phyloP scores from a whole-genome alignment of 1,140 invertebrate species.

The Delia radicum region DNA sequence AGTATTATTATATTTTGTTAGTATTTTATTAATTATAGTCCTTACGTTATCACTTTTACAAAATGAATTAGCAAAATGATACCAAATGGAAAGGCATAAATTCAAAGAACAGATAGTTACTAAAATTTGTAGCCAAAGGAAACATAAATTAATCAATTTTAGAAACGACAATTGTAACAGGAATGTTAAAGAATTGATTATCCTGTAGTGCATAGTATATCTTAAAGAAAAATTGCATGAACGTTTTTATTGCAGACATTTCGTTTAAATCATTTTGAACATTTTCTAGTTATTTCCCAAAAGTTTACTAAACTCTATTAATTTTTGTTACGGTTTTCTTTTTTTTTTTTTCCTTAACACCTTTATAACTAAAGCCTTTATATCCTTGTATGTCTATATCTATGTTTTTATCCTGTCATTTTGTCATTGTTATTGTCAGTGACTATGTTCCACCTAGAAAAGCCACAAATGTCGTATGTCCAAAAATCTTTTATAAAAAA shows the following conservation, averaged over 20 bases:
- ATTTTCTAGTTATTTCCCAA: not conserved
- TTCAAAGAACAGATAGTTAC: too few species aligned
- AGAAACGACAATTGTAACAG: too few species aligned
- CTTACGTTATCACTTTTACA: too few species aligned
- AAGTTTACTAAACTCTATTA: not conserved
- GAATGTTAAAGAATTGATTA: too few species aligned
- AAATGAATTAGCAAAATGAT: too few species aligned
- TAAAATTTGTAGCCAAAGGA: too few species aligned
- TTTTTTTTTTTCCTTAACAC: not conserved
- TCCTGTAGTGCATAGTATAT: too few species aligned
- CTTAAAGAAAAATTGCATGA: too few species aligned
- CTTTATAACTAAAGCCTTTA: not conserved
- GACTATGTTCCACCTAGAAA: not conserved
- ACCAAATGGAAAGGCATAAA: too few species aligned
- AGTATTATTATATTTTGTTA: too few species aligned
- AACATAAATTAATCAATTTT: too few species aligned
- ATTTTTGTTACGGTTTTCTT: not conserved
- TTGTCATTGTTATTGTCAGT: not conserved
- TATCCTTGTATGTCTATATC: not conserved
- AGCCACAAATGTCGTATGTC: not conserved
- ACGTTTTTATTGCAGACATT: not conserved
- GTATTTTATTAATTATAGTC: too few species aligned
- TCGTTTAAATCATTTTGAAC: not conserved
- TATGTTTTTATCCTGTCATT: not conserved
- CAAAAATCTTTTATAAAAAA: not conserved